phyloP scores from a whole-genome alignment of 2,888 invertebrate genomes.

The Celastrina argiolus region DNA sequence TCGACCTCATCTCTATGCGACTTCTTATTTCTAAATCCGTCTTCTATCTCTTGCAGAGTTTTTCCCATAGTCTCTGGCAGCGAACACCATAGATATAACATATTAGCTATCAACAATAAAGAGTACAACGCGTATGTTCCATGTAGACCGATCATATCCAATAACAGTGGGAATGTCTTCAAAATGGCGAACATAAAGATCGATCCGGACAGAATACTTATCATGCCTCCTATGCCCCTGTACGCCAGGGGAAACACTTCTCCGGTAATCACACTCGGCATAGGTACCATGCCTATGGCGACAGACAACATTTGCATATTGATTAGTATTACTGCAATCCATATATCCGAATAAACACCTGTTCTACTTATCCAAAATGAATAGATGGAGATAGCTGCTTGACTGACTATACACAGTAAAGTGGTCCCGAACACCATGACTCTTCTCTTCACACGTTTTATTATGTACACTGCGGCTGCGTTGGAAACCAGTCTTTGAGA shows the following conservation, averaged over 20 bases:
- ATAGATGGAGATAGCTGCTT: constrained; percentile 70
- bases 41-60: constrained; percentile 81
- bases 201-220: constrained; percentile 77
- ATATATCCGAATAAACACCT: constrained; percentile 49
- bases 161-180: constrained; percentile 77
- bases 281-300: constrained; percentile 77
- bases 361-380: constrained; percentile 48
- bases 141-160: constrained; percentile 65
- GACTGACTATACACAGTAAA: constrained; percentile 72
- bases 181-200: constrained; percentile 78
- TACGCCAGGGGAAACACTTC: constrained; percentile 81
- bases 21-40: constrained; percentile 61
- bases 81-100: constrained; percentile 71
- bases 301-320: constrained; percentile 76
- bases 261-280: constrained; percentile 83
- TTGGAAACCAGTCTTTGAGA: constrained; percentile 78
- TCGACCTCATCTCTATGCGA: constrained; percentile 45
- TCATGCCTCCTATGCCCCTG: constrained; percentile 79
- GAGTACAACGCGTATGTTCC: constrained; percentile 79
- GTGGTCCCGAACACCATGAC: constrained; percentile 79
- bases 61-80: constrained; percentile 82
- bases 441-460: constrained; percentile 78
- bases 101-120: constrained; percentile 66
- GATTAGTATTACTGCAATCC: constrained; percentile 67
- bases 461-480: constrained; percentile 75